phyloP scores from a whole-genome alignment of 2,113 vertebrate species.

The Xiphias gladius region DNA sequence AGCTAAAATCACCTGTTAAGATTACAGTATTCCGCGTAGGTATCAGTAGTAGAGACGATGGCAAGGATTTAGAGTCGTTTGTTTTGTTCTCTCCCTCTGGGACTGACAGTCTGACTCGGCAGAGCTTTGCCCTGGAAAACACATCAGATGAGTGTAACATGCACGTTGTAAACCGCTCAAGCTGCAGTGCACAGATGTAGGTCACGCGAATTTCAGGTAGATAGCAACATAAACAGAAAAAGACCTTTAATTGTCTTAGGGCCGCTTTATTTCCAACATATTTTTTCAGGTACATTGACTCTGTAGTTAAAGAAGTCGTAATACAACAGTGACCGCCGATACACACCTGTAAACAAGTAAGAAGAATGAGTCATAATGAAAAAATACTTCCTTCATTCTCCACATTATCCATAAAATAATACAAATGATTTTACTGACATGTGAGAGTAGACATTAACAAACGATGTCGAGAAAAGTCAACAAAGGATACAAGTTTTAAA shows the following conservation, averaged over 20 bases:
- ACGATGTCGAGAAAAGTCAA: no score
- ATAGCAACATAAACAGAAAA: constrained; percentile 6
- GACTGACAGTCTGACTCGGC: constrained; percentile 42
- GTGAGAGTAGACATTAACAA: no score
- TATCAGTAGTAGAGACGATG: neutral
- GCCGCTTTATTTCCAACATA: neutral
- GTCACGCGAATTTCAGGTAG: constrained; percentile 35
- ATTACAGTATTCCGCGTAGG: neutral
- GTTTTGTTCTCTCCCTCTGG: constrained; percentile 23
- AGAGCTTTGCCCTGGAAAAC: constrained; percentile 64
- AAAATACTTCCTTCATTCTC: neutral
- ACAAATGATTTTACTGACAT: no score
- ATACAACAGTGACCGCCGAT: no score
- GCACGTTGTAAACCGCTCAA: constrained; percentile 52
- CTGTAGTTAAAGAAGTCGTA: no score
- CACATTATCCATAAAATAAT: neutral
- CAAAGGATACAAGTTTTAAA: no score
- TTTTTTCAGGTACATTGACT: neutral
- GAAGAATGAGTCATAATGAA: no score
- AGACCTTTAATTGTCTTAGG: neutral
- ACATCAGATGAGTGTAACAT: constrained; percentile 56
- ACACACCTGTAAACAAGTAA: no score
- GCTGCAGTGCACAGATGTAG: constrained; percentile 39
- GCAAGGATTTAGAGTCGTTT: constrained; percentile 1
- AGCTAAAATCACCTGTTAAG: neutral